Evolutionary conservation across 2,888 invertebrate genomes (phyloP).

Genomic region (Tetranychus piercei): DNA sequence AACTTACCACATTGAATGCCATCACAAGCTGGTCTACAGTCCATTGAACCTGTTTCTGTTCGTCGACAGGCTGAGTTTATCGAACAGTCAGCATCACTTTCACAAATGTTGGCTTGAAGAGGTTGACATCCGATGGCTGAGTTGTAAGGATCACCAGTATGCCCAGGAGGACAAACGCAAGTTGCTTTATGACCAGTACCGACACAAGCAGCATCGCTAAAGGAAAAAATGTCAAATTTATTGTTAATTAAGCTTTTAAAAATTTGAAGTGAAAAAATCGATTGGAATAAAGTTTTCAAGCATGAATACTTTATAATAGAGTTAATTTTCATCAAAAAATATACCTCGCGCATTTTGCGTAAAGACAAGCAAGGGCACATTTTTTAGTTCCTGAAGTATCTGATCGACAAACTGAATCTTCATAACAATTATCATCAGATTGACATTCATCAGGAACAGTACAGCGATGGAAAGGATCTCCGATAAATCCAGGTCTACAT

Average conservation of each 20-base stretch:
- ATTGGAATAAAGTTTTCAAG: too few relatives aligned
- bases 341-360: slow-evolving; percentile 60
- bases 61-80: slow-evolving; percentile 43
- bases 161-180: slow-evolving; percentile 46
- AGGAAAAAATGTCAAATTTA: too few relatives aligned
- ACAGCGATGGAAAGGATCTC: slow-evolving; percentile 26
- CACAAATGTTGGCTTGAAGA: neutral
- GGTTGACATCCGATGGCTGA: slow-evolving; percentile 31
- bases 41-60: slow-evolving; percentile 29
- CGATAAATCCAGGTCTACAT: slow-evolving; percentile 49
- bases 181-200: slow-evolving; percentile 32
- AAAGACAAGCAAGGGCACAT: slow-evolving; percentile 67
- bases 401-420: slow-evolving; percentile 38
- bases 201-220: slow-evolving; percentile 54
- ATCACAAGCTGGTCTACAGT: slow-evolving; percentile 65
- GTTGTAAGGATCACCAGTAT: slow-evolving; percentile 69
- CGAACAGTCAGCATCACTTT: slow-evolving; percentile 52
- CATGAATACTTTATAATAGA: too few relatives aligned
- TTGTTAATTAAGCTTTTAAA: too few relatives aligned
- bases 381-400: slow-evolving; percentile 30
- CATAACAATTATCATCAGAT: slow-evolving; percentile 25
- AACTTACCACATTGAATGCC: slow-evolving; percentile 57
- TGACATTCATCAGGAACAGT: slow-evolving; percentile 24
- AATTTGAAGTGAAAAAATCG: slow-evolving; percentile 42
- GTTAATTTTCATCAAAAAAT: too few relatives aligned